Evolutionary conservation across 2,797 vertebrate species (phyloP), one percentile per base, ranked within the genome.

Genomic region (Hafferia zeledoni): DNA sequence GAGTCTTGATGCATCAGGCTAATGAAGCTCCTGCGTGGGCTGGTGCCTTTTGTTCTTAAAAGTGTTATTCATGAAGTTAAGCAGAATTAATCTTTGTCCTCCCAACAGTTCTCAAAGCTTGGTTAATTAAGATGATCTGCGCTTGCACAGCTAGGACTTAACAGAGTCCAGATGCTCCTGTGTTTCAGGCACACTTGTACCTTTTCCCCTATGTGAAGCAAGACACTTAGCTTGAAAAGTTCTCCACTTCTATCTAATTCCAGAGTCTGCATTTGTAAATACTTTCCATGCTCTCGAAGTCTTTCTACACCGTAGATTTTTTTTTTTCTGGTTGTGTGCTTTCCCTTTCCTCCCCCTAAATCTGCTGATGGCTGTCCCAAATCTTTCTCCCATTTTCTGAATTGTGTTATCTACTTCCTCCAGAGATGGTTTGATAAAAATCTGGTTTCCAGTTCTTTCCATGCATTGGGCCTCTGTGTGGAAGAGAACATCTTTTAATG

Each of bases 371-470:
- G 70, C 80, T 87, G 83, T 96, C 81, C 92, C 81, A 87, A 79
- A 90, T 93, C 90, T 84, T 95, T 93, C 89, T 87, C 44, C 90
- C 41, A 55, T 94, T 96, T 96, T 96, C 55, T 94, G 81, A 92
- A 74, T 96, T 84, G 41, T 49, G 80, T 95, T 95, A 95, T 94
- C 90, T 95, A 53, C 88, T 95, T 97, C 94, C 93, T 95, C 74
- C 96, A 97, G 95, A 93, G 75, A 60, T 84, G 63, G 63, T 46
- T 84, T 89, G 93, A 97, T 96, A 92, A 95, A 93, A 95, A 94
- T 94, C 95, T 94, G 56, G 31, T 84, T 97, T 95, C 83, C 81
- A 97, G 56, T 77, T 95, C 71, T 94, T 67, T 67, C 88, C 30
- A 77, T 90, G 90, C 52, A 60, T 94, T 1, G 1, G 27, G 30